Percentiles rank a stretch among this genome's conserved stretches.
These are phyloP conservation scores for Cataglyphis rosenhaueri DNA, from an alignment of 2,888 invertebrate species.

Conservation along the genomic window DNA sequence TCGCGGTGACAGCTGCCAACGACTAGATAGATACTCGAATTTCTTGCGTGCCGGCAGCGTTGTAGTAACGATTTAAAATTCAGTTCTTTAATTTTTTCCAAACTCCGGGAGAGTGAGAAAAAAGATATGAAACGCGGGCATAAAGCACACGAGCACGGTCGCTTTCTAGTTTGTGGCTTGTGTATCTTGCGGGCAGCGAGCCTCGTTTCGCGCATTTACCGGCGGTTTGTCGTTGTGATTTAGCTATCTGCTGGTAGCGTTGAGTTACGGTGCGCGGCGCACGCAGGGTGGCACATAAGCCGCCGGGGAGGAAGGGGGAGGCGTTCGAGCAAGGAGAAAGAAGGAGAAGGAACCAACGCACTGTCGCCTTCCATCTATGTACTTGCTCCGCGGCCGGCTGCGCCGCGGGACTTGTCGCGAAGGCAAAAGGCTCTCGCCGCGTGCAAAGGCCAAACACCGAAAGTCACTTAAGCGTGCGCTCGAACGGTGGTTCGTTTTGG, in stretches of 20 bases:
- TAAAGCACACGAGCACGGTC: background rate
- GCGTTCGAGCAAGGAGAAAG: background rate
- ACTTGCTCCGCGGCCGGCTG: slow-evolving; percentile 58
- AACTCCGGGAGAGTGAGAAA: slow-evolving; percentile 4
- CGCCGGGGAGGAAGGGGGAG: no score
- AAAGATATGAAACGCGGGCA: slow-evolving; percentile 16
- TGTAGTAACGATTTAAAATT: background rate
- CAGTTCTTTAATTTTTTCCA: slow-evolving; percentile 13
- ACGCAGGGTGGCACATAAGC: slow-evolving; percentile 36
- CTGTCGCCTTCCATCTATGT: slow-evolving; percentile 61
- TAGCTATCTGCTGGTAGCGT: slow-evolving; percentile 73
- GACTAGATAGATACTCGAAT: slow-evolving; percentile 6
- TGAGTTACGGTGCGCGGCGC: slow-evolving; percentile 48
- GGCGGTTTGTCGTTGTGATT: slow-evolving; percentile 78
- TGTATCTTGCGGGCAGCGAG: slow-evolving; percentile 47
- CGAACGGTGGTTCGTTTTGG: slow-evolving; percentile 72
- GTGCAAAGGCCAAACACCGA: slow-evolving; percentile 82
- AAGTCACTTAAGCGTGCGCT: slow-evolving; percentile 84
- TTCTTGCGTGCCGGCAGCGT: background rate
- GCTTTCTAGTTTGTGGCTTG: slow-evolving; percentile 31
- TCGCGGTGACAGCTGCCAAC: background rate
- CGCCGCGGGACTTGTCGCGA: slow-evolving; percentile 75
- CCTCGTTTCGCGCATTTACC: slow-evolving; percentile 75
- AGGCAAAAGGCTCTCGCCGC: slow-evolving; percentile 76
- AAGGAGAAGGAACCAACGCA: slow-evolving; percentile 55